These are phyloP conservation scores for Nemapogon koenigi DNA, from an alignment of 2,888 invertebrate genomes.

Conservation along the genomic window DNA sequence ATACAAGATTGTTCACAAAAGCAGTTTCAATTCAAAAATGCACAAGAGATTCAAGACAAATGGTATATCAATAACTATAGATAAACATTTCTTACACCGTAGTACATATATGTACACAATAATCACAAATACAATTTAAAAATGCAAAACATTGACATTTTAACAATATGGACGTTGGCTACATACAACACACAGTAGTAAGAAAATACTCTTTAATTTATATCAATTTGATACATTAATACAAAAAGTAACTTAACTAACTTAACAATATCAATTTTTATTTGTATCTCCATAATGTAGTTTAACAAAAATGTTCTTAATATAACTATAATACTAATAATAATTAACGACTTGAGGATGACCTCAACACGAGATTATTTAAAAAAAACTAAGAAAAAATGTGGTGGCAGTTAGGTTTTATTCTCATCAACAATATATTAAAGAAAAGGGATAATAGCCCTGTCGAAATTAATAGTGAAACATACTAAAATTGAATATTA, in stretches of 20 bases:
- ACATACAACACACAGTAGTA: slow-evolving; percentile 32
- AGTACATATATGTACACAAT: slow-evolving; percentile 36
- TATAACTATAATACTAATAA: no score
- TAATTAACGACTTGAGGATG: no score
- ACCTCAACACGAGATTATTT: no score
- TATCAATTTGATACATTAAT: slow-evolving; percentile 33
- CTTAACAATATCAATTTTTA: slow-evolving; percentile 40
- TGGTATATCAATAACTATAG: slow-evolving; percentile 21
- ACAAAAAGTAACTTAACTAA: slow-evolving; percentile 47
- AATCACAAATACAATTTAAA: slow-evolving; percentile 34
- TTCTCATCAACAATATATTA: no score
- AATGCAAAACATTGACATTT: slow-evolving; percentile 33
- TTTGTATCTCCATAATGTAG: background rate
- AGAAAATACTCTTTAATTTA: slow-evolving; percentile 39
- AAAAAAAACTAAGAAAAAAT: no score
- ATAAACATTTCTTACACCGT: slow-evolving; percentile 46
- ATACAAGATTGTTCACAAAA: slow-evolving; percentile 48
- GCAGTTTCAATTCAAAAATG: slow-evolving; percentile 46
- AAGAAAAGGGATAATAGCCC: no score
- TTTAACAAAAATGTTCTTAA: slow-evolving; percentile 1
- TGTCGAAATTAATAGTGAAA: no score
- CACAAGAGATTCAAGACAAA: slow-evolving; percentile 50
- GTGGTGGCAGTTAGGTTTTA: no score
- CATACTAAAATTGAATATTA: no score
- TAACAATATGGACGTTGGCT: slow-evolving; percentile 50